Percentiles rank a stretch among this genome's conserved stretches.
Evolutionary conservation across 1,140 invertebrate species (phyloP).

Genomic region (Bombus pascuorum): DNA sequence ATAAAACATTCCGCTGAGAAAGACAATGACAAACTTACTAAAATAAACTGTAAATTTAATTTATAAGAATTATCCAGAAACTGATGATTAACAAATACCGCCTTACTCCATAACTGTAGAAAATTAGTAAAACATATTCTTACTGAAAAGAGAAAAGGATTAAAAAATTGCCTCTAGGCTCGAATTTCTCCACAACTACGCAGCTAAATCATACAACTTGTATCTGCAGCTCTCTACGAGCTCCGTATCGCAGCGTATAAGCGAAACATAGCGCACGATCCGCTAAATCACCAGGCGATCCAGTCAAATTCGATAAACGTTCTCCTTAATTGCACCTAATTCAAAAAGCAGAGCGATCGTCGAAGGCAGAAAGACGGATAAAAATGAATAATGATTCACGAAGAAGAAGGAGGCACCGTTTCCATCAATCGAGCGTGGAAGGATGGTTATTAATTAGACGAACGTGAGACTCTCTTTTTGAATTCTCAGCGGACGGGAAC

Average conservation of each 20-base stretch:
- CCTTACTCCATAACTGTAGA: too few species aligned
- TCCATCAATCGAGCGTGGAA: neutral
- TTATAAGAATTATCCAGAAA: too few species aligned
- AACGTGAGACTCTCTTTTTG: neutral
- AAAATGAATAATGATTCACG: constrained; percentile 9
- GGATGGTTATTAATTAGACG: constrained; percentile 23
- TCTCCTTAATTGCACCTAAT: neutral
- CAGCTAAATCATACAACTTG: neutral
- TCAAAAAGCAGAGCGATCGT: neutral
- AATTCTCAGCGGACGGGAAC: neutral
- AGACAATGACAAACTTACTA: too few species aligned
- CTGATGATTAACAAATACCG: too few species aligned
- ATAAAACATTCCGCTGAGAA: neutral
- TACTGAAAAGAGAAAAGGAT: neutral
- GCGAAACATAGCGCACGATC: neutral
- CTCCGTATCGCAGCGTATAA: neutral
- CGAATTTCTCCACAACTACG: neutral
- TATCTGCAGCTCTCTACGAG: neutral
- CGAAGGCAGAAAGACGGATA: neutral
- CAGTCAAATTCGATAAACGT: neutral
- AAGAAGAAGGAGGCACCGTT: neutral
- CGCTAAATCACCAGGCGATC: neutral
- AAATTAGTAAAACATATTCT: neutral
- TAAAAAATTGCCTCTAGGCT: neutral
- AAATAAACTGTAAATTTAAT: too few species aligned